These are phyloP conservation scores for Tryphoninae sp. DNA, from an alignment of 2,888 invertebrate genomes.

Conservation along the genomic window DNA sequence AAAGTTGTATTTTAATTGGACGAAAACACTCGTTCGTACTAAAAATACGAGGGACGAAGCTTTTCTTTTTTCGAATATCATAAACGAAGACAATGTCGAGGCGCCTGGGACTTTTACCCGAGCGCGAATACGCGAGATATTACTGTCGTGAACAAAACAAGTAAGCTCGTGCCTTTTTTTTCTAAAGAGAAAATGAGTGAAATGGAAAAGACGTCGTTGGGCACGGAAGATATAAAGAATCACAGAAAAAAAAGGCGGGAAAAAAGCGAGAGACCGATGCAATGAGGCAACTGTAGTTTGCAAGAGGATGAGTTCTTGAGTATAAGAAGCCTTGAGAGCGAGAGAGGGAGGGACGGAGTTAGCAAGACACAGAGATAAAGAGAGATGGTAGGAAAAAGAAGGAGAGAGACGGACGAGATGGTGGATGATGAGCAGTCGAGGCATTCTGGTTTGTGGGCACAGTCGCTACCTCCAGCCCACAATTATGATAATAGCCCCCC, in stretches of 20 bases:
- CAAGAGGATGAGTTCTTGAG: constrained; percentile 70
- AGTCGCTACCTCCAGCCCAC: constrained; percentile 80
- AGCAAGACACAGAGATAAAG: constrained; percentile 46
- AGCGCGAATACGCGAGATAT: constrained; percentile 24
- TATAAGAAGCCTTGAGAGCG: constrained; percentile 67
- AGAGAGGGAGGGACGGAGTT: constrained; percentile 55
- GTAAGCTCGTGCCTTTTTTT: constrained; percentile 25
- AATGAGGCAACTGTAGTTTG: constrained; percentile 56
- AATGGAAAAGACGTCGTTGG: constrained; percentile 48
- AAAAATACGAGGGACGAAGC: not conserved
- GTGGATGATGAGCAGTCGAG: constrained; percentile 78
- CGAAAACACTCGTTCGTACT: not conserved
- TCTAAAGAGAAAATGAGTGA: constrained; percentile 50
- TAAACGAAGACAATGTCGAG: not conserved
- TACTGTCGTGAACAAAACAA: not conserved
- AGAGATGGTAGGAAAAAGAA: constrained; percentile 18
- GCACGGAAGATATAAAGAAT: not conserved
- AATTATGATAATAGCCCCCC: constrained; percentile 81
- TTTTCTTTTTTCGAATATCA: not conserved
- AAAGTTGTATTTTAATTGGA: not conserved
- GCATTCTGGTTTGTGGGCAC: constrained; percentile 81
- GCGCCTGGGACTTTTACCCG: not conserved
- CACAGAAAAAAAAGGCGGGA: not conserved
- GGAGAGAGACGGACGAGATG: constrained; percentile 64
- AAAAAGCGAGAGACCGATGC: constrained; percentile 11